Conservation (phyloP, 2,888 invertebrate species). For the Thereva nobilitata region DNA sequence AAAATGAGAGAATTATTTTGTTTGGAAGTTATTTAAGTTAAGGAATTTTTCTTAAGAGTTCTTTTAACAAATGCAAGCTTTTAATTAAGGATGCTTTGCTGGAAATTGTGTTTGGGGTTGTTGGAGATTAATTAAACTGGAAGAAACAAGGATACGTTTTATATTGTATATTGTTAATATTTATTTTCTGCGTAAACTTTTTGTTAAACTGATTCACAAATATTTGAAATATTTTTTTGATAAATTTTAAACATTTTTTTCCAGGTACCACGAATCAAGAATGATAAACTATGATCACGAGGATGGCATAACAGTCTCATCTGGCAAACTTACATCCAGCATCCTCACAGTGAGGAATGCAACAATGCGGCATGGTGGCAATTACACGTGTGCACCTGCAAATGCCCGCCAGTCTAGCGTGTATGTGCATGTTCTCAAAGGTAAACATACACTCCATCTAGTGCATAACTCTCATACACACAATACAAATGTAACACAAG, state of each 20-base stretch:
- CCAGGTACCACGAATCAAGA: constrained; percentile 72
- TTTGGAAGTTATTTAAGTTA: no score
- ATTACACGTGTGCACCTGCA: constrained; percentile 74
- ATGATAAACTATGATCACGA: constrained; percentile 79
- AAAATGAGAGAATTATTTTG: no score
- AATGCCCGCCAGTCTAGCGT: constrained; percentile 73
- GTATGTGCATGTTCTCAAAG: constrained; percentile 68
- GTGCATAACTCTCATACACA: no score
- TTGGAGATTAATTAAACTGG: no score
- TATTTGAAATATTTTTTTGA: constrained; percentile 5
- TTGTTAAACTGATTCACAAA: no score
- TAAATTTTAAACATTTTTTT: constrained; percentile 7
- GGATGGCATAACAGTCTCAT: constrained; percentile 64
- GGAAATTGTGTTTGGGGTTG: no score
- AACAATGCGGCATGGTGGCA: constrained; percentile 63
- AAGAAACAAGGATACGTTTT: no score
- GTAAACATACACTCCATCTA: constrained; percentile 54
- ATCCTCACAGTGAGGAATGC: constrained; percentile 67
- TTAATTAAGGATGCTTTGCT: no score
- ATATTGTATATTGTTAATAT: no score
- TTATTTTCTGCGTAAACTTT: background rate
- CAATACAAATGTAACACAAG: no score
- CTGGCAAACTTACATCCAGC: constrained; percentile 64
- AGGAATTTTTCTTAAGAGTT: no score
- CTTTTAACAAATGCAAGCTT: no score